These are phyloP conservation scores for Eristalinus aeneus DNA, from an alignment of 2,888 invertebrate genomes.

Conservation along the genomic window DNA sequence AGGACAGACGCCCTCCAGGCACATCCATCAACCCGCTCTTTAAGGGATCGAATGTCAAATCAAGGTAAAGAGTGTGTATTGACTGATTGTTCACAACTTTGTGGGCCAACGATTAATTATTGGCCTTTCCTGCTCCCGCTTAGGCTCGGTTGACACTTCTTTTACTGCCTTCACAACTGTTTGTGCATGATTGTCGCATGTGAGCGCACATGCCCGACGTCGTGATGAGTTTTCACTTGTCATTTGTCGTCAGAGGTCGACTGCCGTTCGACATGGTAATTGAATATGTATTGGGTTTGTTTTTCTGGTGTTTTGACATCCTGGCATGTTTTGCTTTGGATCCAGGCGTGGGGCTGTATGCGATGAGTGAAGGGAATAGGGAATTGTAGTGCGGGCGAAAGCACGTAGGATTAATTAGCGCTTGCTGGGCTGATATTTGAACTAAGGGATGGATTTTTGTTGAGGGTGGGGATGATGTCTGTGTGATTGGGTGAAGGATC, in stretches of 20 bases:
- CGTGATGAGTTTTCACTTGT: constrained; percentile 27
- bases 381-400: not conserved
- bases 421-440: not conserved
- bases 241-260: constrained; percentile 22
- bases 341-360: not conserved
- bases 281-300: constrained; percentile 22
- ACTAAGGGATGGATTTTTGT: not conserved
- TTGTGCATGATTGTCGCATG: constrained; percentile 7
- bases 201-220: not conserved
- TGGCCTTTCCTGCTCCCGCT: not conserved
- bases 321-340: constrained; percentile 1
- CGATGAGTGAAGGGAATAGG: not conserved
- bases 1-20: not conserved
- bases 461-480: not conserved
- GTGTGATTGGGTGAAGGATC: too few relatives aligned
- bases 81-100: constrained; percentile 1
- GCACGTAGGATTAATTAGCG: not conserved
- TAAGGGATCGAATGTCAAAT: constrained; percentile 27
- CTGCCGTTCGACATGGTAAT: constrained; percentile 23
- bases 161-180: not conserved
- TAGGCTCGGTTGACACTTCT: constrained; percentile 1
- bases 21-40: not conserved
- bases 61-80: not conserved
- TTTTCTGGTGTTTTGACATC: not conserved
- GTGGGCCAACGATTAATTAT: not conserved